A percentile compares a stretch with the other conserved stretches of the same genome.
Evolutionary conservation across 2,797 vertebrate species (phyloP).

Genomic region (Cuculus canorus): DNA sequence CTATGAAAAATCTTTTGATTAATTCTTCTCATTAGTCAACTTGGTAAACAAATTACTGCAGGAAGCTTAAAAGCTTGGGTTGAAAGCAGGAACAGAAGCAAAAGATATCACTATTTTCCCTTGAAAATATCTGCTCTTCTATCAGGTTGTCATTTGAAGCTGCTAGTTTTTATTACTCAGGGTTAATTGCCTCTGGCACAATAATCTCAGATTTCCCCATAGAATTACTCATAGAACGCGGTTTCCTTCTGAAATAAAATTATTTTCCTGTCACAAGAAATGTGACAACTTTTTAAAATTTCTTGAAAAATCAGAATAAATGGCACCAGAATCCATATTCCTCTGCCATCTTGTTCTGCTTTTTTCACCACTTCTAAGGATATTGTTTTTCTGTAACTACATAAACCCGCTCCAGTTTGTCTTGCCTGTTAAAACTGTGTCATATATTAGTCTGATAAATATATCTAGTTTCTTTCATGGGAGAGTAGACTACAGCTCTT

Average conservation of each 20-base stretch:
- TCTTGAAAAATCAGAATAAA: conserved; percentile 9
- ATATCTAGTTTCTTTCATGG: neutral
- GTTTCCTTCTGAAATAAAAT: conserved; percentile 67
- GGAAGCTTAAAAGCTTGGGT: conserved; percentile 53
- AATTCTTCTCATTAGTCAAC: conserved; percentile 65
- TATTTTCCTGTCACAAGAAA: conserved; percentile 46
- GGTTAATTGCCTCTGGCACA: conserved; percentile 72
- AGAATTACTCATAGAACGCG: conserved; percentile 42
- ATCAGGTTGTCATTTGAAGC: conserved; percentile 40
- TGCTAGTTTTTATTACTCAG: conserved; percentile 64
- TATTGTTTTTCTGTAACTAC: neutral
- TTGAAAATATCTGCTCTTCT: conserved; percentile 53
- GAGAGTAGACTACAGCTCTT: neutral
- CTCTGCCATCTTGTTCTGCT: neutral
- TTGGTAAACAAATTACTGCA: conserved; percentile 64
- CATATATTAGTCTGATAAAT: neutral
- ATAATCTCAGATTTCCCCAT: conserved; percentile 56
- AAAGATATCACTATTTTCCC: conserved; percentile 50
- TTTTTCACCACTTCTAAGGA: neutral
- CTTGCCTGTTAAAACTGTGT: neutral
- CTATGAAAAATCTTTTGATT: conserved; percentile 41
- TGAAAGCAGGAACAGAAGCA: conserved; percentile 48
- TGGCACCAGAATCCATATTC: neutral
- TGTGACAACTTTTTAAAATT: conserved; percentile 49
- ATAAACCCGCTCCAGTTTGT: neutral